Evolutionary conservation across 2,888 invertebrate species (phyloP), one percentile per base, ranked within the genome.

Genomic region (Ophraella communa): DNA sequence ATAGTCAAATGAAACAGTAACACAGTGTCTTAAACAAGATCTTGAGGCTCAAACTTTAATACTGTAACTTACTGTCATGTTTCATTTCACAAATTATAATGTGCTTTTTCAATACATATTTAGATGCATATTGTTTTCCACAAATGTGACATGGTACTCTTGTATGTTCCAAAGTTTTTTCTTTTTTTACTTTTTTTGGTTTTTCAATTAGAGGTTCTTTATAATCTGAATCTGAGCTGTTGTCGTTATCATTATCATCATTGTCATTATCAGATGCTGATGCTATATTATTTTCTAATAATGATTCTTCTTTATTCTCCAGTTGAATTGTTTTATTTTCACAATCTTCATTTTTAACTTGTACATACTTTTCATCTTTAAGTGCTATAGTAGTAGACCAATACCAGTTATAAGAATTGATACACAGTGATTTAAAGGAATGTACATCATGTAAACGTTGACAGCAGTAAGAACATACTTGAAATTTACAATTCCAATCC

Each of bases 401-500:
- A 24, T 66, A 69, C 24, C 62, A 54, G 20, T 60, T 60, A 23
- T 72, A 69, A 8, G 79, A 77, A 17, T 70, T 71, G 20, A 79
- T 70, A 66, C 79, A 79, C 23, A 74, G 63, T 53, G 73, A 69
- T 55, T 75, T 71, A 65, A 80, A 80, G n/a, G 66, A 66, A 58
- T 72, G 75, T 0, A 74, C 71, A 14, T 67, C 70, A 52, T 77
- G 71, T n/a, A 80, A 64, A 54, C 75, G 69, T 21, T 72, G 51
- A 11, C 66, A 62, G 65, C 80, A 80, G 3, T 57, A 23, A 5
- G 18, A 27, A 62, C 79, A 80, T 39, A 79, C 68, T 20, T 66
- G 52, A 24, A 72, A 69, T 23, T 66, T 65, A 27, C 67, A 63
- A 60, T 66, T 69, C 76, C 78, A 78, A 51, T 77, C 67, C 76